Base-by-base conservation (phyloP, 2,113 vertebrate species). In the Phycodurus eques region DNA sequence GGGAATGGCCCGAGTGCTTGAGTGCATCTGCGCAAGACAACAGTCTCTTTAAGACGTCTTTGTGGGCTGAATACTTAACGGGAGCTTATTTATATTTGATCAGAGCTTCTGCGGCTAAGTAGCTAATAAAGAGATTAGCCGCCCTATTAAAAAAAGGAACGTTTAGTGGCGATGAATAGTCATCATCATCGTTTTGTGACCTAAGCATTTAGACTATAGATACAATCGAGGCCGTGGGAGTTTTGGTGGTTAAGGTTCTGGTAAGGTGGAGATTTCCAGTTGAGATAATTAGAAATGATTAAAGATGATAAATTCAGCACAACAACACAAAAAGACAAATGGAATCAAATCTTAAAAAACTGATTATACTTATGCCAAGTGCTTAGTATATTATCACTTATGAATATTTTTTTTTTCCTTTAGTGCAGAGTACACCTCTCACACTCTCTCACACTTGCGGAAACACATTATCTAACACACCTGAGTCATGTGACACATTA, bases 11-110 rank as follows among this genome's bases (percentile, higher is more conserved):
- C 61, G 20, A 75, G 78, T 74, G 81, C 73, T 59, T 80, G 75
- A 86, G 79, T 77, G 82, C 81, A 69, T 73, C 63, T 64, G 59
- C 62, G 4, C 22, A 72, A 79, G 80, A 83, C 72, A 83, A 66
- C 59, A 33, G 81, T 72, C 79, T 76, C 84, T 74, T 70, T 17
- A 35, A 76, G 67, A 75, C 79, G 75, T 83, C 62, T 74, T 42
- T 42, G n/a, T 57, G 71, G 81, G 73, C 73, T 84, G 74, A 90
- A 87, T 85, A 79, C 79, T 90, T 88, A 75, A 85, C 76, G 77
- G 31, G 56, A 61, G 35, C 74, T 47, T 9, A 83, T 90, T 47
- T 61, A 90, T 87, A 80, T 85, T 87, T 84, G 51, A 90, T 82
- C 73, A 57, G 5, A n/a, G 42, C 63, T 65, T 47, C n/a, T 14